phyloP scores from a whole-genome alignment of 2,888 invertebrate species.

The Drosophila ustulata region DNA sequence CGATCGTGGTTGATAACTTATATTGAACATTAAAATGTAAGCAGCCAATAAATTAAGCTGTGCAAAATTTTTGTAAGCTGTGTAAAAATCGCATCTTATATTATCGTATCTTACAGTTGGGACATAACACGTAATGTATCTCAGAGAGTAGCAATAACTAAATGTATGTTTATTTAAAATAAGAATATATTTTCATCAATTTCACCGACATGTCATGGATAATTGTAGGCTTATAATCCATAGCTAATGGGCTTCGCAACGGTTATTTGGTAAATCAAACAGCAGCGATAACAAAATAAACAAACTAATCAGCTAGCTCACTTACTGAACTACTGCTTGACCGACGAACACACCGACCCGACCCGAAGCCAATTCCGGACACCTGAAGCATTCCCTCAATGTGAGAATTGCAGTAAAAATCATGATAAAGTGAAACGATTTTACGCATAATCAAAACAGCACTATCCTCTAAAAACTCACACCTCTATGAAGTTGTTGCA shows the following conservation, averaged over 20 bases:
- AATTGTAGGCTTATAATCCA: conserved; percentile 27
- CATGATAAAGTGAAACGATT: conserved; percentile 76
- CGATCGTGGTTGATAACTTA: too few species aligned
- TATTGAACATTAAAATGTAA: too few species aligned
- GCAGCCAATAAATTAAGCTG: too few species aligned
- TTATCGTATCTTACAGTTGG: too few species aligned
- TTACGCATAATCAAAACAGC: conserved; percentile 79
- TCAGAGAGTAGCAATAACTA: not conserved
- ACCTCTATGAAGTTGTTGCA: conserved; percentile 54
- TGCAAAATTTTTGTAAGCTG: too few species aligned
- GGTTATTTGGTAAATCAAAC: conserved; percentile 56
- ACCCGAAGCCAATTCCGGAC: conserved; percentile 6
- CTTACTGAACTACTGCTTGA: conserved; percentile 36
- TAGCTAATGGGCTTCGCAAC: conserved; percentile 56
- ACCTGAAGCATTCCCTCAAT: conserved; percentile 45
- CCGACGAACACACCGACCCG: conserved; percentile 3
- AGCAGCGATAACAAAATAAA: conserved; percentile 43
- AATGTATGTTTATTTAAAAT: not conserved
- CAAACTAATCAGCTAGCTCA: conserved; percentile 40
- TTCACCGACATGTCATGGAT: not conserved
- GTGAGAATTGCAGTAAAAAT: conserved; percentile 69
- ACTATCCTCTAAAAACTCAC: conserved; percentile 70
- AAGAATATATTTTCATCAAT: not conserved
- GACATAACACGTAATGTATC: too few species aligned
- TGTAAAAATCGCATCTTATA: too few species aligned